Base-by-base conservation (phyloP, 2,113 vertebrate genomes). In the Miniopterus natalensis region DNA sequence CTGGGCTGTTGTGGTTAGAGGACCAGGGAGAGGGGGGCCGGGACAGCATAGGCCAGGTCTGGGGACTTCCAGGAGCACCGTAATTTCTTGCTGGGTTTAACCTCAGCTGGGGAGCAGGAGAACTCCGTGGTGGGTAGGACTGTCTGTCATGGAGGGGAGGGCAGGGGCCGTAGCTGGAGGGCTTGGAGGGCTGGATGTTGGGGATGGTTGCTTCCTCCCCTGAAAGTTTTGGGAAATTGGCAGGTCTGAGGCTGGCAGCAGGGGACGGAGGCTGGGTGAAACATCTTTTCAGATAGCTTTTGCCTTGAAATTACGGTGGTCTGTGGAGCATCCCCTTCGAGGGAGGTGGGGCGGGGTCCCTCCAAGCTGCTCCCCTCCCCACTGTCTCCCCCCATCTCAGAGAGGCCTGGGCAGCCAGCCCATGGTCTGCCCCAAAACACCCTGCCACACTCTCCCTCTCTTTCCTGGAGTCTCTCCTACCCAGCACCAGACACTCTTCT, bases 281-380 rank as follows among this genome's bases (percentile, higher is more conserved):
- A 17, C 10, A 5, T 36, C 68, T 29, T 90, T 79, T 53, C 2
- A 0, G 47, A 84, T 57, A 23, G 21, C 63, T 55, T 73, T 66
- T 68, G 86, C 74, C 83, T 92, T 80, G 98, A 97, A 98, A 95
- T 97, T 97, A 97, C 83, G 93, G 97, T 94, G 96, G 95, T 95
- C 96, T 74, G 65, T 87, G 97, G 96, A 97, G 96, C 86, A 17
- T 92, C 95, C 91, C 94, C 88, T 95, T 29, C 3, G 23, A 90
- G 71, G 95, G 85, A 66, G 84, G 97, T 65, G 94, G 95, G 92
- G n/a, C 15, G 78, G 95, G 90, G 88, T 92, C 90, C 96, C 95
- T 92, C 92, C 75, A 29, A 97, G 97, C 97, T 98, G 97, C 97
- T 90, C 95, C 96, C 95, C 90, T 94, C 87, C 95, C 84, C 55